Base-by-base conservation (phyloP, 53 echinoderm and acorn worm species). In the Echinometra lucunter region DNA sequence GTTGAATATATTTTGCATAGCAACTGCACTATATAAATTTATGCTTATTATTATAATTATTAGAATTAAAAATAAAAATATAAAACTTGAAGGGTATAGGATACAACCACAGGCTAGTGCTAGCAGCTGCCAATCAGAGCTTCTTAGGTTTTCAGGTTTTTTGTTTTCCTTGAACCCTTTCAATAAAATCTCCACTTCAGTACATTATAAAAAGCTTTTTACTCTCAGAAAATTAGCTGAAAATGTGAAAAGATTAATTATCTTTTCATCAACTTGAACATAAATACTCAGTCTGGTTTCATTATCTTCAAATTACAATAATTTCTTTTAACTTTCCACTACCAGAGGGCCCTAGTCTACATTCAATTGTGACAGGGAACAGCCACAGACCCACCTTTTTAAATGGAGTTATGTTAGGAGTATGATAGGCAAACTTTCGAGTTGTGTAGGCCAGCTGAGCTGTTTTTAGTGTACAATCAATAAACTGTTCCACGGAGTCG, bases 381-480 rank as follows among this genome's bases (percentile, higher is more conserved):
- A 7, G 21, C 42, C 91, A 69, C 69, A 56, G 81, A 92, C 93
- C 93, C 80, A 92, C 93, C 93, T 92, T 57, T 78, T 45, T 74
- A 28, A 66, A 32, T 56, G 93, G 93, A 44, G 78, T 55, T 45
- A 60, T 58, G 57, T 92, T 92, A 78, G 80, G 72, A 27, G 93
- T 57, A 66, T 80, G 38, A 92, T 57, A 92, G 34, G 93, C 93
- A 80, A 56, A 78, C 57, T 92, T 92, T 78, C 80, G 30, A 35
- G 93, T 92, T 4, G 80, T 47, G 80, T 92, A 92, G 53, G 93
- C 93, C 49, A 92, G 93, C 27, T 92, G 93, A 92, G 93, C 93
- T 17, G 93, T 80, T 57, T 92, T 92, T 49, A 92, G 25, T 78
- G 93, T 92, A 34, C 93, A 92, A 78, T 92, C 93, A 75, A 92